Percentiles rank a stretch among this genome's conserved stretches.
Evolutionary conservation across 2,888 invertebrate species (phyloP).

Genomic region (Latrodectus elegans): DNA sequence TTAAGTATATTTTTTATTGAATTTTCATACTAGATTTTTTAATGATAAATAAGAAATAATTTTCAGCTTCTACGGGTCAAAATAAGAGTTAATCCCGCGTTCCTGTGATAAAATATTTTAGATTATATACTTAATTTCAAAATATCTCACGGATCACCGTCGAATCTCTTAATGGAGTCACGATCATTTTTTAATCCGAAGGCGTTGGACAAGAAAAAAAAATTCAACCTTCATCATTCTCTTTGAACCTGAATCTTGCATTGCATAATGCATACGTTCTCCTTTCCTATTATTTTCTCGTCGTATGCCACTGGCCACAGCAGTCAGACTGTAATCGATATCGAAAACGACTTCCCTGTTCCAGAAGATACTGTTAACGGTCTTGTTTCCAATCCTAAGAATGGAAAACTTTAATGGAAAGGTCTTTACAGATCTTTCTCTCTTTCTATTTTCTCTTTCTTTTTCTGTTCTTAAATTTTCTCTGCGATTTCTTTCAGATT

Average conservation of each 20-base stretch:
- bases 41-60: too few relatives aligned
- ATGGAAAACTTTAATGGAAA: constrained; percentile 66
- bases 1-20: too few relatives aligned
- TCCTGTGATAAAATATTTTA: too few relatives aligned
- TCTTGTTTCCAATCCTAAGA: constrained; percentile 62
- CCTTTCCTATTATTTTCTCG: constrained; percentile 4
- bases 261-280: constrained; percentile 38
- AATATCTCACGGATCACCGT: too few relatives aligned
- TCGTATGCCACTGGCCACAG: constrained; percentile 51
- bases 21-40: too few relatives aligned
- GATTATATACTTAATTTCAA: too few relatives aligned
- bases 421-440: constrained; percentile 47
- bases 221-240: background rate
- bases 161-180: too few relatives aligned
- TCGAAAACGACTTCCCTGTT: constrained; percentile 29
- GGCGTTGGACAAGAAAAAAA: background rate
- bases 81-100: too few relatives aligned
- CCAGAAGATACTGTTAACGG: constrained; percentile 62
- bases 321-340: constrained; percentile 34
- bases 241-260: background rate
- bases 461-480: constrained; percentile 1
- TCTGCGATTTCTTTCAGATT: constrained; percentile 49
- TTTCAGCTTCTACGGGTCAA: too few relatives aligned
- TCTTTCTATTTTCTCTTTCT: constrained; percentile 5
- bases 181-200: too few relatives aligned